These are phyloP conservation scores for Drosophila greeni DNA, from an alignment of 2,888 invertebrate genomes.

Conservation along the genomic window DNA sequence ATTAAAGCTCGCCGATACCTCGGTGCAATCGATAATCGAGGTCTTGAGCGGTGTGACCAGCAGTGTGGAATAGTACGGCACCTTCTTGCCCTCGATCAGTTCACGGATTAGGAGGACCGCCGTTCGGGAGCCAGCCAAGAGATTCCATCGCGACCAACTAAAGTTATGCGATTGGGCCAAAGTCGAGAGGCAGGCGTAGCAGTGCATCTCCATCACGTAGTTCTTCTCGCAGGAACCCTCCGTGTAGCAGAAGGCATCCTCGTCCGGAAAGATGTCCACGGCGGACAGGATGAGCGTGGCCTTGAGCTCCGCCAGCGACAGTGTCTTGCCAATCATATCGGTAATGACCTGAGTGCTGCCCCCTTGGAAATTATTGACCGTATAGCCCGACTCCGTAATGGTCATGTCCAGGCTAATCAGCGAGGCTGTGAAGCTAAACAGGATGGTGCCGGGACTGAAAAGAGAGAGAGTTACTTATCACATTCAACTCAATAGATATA, in stretches of 20 bases:
- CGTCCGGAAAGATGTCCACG: conserved; percentile 90
- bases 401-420: conserved; percentile 81
- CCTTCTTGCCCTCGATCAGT: conserved; percentile 77
- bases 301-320: conserved; percentile 74
- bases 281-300: conserved; percentile 82
- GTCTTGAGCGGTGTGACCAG: conserved; percentile 85
- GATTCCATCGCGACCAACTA: conserved; percentile 88
- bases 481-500: neutral
- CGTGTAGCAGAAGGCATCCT: conserved; percentile 86
- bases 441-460: conserved; percentile 73
- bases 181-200: conserved; percentile 88
- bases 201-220: conserved; percentile 86
- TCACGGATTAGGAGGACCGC: conserved; percentile 77
- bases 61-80: conserved; percentile 79
- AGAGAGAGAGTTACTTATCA: too few relatives aligned
- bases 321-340: conserved; percentile 75
- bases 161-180: conserved; percentile 87
- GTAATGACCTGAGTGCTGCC: conserved; percentile 76
- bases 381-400: conserved; percentile 78
- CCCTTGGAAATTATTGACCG: conserved; percentile 78
- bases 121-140: conserved; percentile 79
- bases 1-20: conserved; percentile 85
- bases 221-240: conserved; percentile 85
- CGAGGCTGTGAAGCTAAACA: conserved; percentile 81
- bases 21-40: conserved; percentile 85